Percentiles rank a stretch among this genome's conserved stretches.
Evolutionary conservation across 1,140 invertebrate genomes (phyloP).

Genomic region (Harlomillsia oculata): DNA sequence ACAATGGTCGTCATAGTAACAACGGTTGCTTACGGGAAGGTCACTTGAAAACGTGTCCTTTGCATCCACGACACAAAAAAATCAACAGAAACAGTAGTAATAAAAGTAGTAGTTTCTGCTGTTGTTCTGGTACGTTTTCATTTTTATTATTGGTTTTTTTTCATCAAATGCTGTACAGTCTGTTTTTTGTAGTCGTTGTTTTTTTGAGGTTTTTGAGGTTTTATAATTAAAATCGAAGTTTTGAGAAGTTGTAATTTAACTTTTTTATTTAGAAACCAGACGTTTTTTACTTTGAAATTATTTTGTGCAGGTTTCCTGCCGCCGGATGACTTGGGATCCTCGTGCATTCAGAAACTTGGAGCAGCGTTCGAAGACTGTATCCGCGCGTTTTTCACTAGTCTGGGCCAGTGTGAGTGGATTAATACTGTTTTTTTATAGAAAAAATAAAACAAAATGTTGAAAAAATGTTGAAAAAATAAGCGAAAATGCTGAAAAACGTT

Average conservation of each 20-base stretch:
- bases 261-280: not conserved
- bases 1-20: too few species aligned
- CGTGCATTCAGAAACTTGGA: slow-evolving; percentile 35
- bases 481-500: not conserved
- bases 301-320: slow-evolving; percentile 18
- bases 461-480: not conserved
- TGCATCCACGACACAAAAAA: too few species aligned
- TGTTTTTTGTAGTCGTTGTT: too few species aligned
- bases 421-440: not conserved
- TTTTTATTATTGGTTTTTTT: too few species aligned
- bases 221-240: not conserved
- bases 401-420: slow-evolving; percentile 41
- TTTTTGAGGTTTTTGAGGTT: not conserved
- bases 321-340: slow-evolving; percentile 24
- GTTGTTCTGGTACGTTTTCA: too few species aligned
- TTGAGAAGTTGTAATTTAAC: not conserved
- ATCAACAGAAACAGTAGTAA: too few species aligned
- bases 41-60: too few species aligned
- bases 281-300: slow-evolving; percentile 8
- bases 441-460: not conserved
- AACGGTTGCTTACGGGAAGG: too few species aligned
- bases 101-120: too few species aligned
- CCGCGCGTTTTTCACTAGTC: slow-evolving; percentile 41
- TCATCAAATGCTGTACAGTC: too few species aligned
- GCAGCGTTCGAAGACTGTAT: slow-evolving; percentile 42